phyloP scores from a whole-genome alignment of 2,888 invertebrate species.

The Philaethria dido region DNA sequence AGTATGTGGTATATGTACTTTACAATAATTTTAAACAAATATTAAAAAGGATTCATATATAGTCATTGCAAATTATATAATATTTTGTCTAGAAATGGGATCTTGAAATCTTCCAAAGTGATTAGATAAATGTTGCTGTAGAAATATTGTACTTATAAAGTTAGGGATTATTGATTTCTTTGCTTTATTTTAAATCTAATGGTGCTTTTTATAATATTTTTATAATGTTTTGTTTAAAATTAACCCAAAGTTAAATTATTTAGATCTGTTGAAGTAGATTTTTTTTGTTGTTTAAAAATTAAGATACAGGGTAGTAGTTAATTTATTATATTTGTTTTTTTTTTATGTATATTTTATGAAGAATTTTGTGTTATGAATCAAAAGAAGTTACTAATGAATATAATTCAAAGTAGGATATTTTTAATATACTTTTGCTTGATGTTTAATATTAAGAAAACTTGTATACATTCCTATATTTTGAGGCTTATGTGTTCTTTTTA shows the following conservation, averaged over 20 bases:
- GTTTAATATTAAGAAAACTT: constrained; percentile 1
- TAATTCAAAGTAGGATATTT: not conserved
- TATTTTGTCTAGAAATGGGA: not conserved
- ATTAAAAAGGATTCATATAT: not conserved
- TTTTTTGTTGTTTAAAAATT: not conserved
- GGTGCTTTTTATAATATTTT: not conserved
- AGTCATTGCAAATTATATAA: not conserved
- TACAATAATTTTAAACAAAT: not conserved
- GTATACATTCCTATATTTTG: constrained; percentile 10
- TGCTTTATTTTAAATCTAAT: not conserved
- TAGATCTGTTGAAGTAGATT: not conserved
- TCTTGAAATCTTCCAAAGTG: constrained; percentile 2
- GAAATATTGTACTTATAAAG: constrained; percentile 1
- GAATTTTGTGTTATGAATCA: not conserved
- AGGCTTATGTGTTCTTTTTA: not conserved
- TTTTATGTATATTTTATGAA: not conserved
- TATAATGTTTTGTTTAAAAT: not conserved
- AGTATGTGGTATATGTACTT: not conserved
- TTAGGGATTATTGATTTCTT: not conserved
- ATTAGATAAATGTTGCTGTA: not conserved
- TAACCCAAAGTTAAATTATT: not conserved
- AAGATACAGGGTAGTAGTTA: not conserved
- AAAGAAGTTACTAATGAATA: not conserved
- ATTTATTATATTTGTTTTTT: not conserved
- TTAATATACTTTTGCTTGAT: not conserved